These are phyloP conservation scores for Epistrophe grossulariae DNA, from an alignment of 2,888 invertebrate species.

Conservation along the genomic window DNA sequence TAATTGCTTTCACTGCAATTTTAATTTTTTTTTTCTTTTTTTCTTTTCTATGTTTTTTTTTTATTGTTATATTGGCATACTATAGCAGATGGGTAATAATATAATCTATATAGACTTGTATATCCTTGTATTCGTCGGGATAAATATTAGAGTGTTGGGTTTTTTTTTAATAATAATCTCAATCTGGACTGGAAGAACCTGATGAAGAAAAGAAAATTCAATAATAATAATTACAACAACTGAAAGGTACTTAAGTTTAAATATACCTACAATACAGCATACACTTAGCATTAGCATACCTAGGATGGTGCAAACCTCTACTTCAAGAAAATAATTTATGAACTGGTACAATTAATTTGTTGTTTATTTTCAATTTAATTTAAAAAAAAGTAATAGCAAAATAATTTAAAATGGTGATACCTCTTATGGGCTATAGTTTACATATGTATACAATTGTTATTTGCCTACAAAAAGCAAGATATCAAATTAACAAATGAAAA, in stretches of 20 bases:
- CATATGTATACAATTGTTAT: too few species aligned
- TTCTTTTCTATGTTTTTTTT: conserved; percentile 47
- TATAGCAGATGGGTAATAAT: conserved; percentile 77
- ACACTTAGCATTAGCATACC: neutral
- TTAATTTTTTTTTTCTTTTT: conserved; percentile 70
- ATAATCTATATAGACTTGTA: conserved; percentile 50
- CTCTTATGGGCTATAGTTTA: too few species aligned
- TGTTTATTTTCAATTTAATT: too few species aligned
- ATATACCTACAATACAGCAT: neutral
- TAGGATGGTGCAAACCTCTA: neutral
- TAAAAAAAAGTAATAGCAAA: too few species aligned
- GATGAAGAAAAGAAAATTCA: conserved; percentile 9
- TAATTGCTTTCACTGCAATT: conserved; percentile 81
- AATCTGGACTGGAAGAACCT: neutral
- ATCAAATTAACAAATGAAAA: too few species aligned
- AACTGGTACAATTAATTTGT: too few species aligned
- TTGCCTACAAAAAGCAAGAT: too few species aligned
- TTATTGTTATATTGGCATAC: conserved; percentile 77
- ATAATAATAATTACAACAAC: conserved; percentile 23
- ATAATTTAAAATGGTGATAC: too few species aligned
- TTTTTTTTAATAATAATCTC: conserved; percentile 8
- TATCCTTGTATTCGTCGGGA: conserved; percentile 28
- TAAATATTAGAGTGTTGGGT: conserved; percentile 22
- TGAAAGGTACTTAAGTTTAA: conserved; percentile 7
- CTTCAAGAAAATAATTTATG: neutral